Evolutionary conservation across 2,797 vertebrate genomes (phyloP).

Genomic region (Gastrophryne carolinensis): DNA sequence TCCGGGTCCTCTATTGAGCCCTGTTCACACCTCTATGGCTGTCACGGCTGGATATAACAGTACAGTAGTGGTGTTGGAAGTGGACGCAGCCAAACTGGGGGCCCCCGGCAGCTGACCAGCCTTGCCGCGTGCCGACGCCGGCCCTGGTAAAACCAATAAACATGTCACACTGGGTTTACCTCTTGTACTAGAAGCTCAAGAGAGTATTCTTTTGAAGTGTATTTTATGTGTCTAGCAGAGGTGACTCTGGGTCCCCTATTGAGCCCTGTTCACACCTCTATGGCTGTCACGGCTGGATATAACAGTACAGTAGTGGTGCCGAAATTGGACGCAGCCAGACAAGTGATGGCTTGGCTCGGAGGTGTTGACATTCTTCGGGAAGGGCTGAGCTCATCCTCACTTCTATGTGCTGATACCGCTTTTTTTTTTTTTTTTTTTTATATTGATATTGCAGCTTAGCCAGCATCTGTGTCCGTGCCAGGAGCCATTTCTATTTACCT

Average conservation of each 20-base stretch:
- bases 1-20: not conserved
- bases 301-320: not conserved
- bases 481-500: constrained; percentile 3
- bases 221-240: no score
- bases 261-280: not conserved
- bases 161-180: no score
- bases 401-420: constrained; percentile 10
- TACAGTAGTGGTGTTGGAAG: not conserved
- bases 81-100: no score
- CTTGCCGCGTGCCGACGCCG: no score
- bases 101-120: no score
- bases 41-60: not conserved
- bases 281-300: not conserved
- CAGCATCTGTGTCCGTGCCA: not conserved
- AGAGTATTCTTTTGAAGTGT: no score
- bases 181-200: no score
- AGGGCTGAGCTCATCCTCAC: not conserved
- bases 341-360: no score
- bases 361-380: not conserved
- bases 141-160: no score
- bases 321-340: not conserved
- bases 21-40: not conserved
- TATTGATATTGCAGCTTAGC: not conserved
- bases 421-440: constrained; percentile 16
- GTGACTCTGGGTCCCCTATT: no score